phyloP scores from a whole-genome alignment of 2,888 invertebrate genomes.

The Thalpophila matura region DNA sequence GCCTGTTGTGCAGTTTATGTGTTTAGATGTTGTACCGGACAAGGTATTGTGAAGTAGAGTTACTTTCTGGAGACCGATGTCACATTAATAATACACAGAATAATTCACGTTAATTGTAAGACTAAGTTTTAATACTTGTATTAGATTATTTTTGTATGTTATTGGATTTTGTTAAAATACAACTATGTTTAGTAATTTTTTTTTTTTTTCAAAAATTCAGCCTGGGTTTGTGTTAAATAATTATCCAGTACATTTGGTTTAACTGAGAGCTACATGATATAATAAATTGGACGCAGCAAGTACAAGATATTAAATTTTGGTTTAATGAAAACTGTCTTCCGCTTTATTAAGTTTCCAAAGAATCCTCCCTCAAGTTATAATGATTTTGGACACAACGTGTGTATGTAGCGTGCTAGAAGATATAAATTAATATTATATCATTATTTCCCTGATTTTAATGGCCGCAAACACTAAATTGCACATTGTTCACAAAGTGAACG shows the following conservation, averaged over 20 bases:
- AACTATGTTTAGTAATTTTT: slow-evolving; percentile 60
- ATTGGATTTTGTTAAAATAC: slow-evolving; percentile 65
- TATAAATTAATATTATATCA: slow-evolving; percentile 59
- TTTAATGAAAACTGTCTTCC: slow-evolving; percentile 64
- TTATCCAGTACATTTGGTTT: slow-evolving; percentile 46
- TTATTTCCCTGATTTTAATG: slow-evolving; percentile 65
- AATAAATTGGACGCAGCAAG: slow-evolving; percentile 58
- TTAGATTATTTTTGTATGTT: slow-evolving; percentile 67
- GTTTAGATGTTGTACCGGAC: slow-evolving; percentile 53
- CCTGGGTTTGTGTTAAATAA: slow-evolving; percentile 48
- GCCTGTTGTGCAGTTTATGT: slow-evolving; percentile 73
- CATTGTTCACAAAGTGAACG: slow-evolving; percentile 76
- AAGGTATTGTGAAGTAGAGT: slow-evolving; percentile 39
- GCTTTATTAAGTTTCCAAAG: slow-evolving; percentile 62
- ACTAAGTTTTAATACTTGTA: slow-evolving; percentile 66
- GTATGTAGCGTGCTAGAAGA: slow-evolving; percentile 70
- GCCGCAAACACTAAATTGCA: slow-evolving; percentile 59
- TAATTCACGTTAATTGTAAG: slow-evolving; percentile 64
- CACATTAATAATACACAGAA: slow-evolving; percentile 52
- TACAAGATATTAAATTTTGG: slow-evolving; percentile 62
- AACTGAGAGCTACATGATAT: slow-evolving; percentile 50
- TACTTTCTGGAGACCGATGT: slow-evolving; percentile 37
- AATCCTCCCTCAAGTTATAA: slow-evolving; percentile 54
- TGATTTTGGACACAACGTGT: slow-evolving; percentile 56
- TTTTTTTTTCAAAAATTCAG: slow-evolving; percentile 55